phyloP scores from a whole-genome alignment of 2,888 invertebrate species.

The Gasteruption jaculator region DNA sequence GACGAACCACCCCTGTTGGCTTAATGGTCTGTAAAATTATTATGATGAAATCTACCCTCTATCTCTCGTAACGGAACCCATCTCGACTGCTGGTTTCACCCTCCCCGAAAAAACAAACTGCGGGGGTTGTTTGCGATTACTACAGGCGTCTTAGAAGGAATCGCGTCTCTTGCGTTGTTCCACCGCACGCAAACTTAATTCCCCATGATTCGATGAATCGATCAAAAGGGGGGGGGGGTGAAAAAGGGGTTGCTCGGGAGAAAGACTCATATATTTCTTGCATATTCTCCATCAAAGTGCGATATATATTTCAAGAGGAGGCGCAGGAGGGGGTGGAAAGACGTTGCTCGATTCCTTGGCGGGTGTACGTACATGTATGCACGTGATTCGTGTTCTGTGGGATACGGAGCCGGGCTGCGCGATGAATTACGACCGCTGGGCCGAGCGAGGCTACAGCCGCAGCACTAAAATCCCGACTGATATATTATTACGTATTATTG shows the following conservation, averaged over 20 bases:
- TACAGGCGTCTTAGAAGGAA: too few relatives aligned
- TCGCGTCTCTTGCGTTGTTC: too few relatives aligned
- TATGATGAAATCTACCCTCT: conserved; percentile 46
- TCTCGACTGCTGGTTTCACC: conserved; percentile 8
- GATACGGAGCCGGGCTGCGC: conserved; percentile 38
- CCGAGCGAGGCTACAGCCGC: conserved; percentile 41
- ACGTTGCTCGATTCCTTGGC: too few relatives aligned
- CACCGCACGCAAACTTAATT: too few relatives aligned
- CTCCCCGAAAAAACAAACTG: conserved; percentile 9
- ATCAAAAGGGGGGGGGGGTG: too few relatives aligned
- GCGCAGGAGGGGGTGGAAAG: too few relatives aligned
- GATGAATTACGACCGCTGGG: conserved; percentile 52
- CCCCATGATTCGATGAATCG: too few relatives aligned
- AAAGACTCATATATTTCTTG: too few relatives aligned
- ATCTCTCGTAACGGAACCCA: conserved; percentile 11
- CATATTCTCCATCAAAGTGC: too few relatives aligned
- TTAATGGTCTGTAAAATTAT: conserved; percentile 51
- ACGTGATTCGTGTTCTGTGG: too few relatives aligned
- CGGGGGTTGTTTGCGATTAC: conserved; percentile 29
- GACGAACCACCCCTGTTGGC: conserved; percentile 29
- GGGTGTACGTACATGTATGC: conserved; percentile 4
- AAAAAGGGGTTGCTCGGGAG: too few relatives aligned
- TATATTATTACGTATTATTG: conserved; percentile 54
- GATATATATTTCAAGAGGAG: too few relatives aligned
- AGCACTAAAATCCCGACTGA: conserved; percentile 52